Conservation (phyloP, 1,140 invertebrate species). For the Heliconius eleuchia region DNA sequence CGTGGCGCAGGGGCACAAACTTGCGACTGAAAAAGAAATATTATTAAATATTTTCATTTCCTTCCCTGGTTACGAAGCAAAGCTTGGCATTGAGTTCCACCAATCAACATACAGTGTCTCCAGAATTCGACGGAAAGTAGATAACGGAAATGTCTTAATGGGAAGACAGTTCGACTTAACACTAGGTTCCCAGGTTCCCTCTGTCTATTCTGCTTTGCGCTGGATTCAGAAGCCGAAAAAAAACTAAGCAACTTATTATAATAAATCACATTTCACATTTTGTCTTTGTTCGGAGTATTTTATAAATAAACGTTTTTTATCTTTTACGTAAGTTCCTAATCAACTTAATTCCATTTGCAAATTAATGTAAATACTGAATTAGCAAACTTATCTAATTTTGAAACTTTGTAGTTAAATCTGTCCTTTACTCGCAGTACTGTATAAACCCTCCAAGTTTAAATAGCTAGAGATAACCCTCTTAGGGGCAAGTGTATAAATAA, state of each 20-base stretch:
- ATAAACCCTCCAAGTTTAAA: constrained; percentile 27
- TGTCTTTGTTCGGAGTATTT: background rate
- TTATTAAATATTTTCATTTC: too few species aligned
- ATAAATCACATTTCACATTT: background rate
- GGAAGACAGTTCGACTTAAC: too few species aligned
- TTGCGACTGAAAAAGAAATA: too few species aligned
- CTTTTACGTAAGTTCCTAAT: background rate
- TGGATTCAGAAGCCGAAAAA: background rate
- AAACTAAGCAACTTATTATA: background rate
- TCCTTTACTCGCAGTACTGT: constrained; percentile 14
- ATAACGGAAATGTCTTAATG: background rate
- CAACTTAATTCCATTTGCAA: background rate
- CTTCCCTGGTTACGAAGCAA: too few species aligned
- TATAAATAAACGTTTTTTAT: background rate
- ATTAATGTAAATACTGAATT: constrained; percentile 7
- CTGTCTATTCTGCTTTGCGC: too few species aligned
- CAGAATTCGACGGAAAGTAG: too few species aligned
- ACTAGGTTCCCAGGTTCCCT: too few species aligned
- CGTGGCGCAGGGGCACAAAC: too few species aligned
- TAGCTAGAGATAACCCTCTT: constrained; percentile 26
- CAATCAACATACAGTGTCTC: too few species aligned
- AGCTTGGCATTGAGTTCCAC: too few species aligned
- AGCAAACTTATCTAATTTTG: constrained; percentile 22
- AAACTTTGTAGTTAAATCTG: constrained; percentile 20
- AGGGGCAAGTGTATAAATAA: constrained; percentile 17